A percentile compares a stretch with the other conserved stretches of the same genome.
Evolutionary conservation across 2,888 invertebrate species (phyloP).

Genomic region (Steinernema hermaphroditum): DNA sequence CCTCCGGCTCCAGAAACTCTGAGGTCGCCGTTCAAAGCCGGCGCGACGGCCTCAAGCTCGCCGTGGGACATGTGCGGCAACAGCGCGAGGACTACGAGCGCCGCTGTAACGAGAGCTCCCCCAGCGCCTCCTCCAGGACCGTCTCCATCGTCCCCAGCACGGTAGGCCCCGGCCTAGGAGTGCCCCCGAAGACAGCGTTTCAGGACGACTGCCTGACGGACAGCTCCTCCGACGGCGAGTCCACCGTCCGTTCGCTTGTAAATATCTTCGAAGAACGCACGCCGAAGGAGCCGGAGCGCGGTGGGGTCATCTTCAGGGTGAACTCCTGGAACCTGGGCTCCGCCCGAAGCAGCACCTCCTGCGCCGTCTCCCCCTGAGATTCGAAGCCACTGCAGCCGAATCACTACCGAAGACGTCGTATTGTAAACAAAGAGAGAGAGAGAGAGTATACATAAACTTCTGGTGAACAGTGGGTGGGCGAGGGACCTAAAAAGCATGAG

Average conservation of each 20-base stretch:
- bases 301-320: not conserved
- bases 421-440: too few species aligned
- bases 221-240: slow-evolving; percentile 22
- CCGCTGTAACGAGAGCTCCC: slow-evolving; percentile 15
- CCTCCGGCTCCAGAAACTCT: not conserved
- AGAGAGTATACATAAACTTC: too few species aligned
- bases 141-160: not conserved
- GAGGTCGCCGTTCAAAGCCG: not conserved
- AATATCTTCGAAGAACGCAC: slow-evolving; percentile 23
- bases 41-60: not conserved
- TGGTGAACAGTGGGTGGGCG: too few species aligned
- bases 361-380: not conserved
- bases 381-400: too few species aligned
- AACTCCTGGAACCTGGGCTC: slow-evolving; percentile 11
- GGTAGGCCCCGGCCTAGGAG: not conserved
- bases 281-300: not conserved
- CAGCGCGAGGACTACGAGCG: slow-evolving; percentile 35
- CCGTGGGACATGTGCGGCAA: slow-evolving; percentile 29
- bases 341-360: not conserved
- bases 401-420: too few species aligned
- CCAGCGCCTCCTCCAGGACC: slow-evolving; percentile 1
- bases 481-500: too few species aligned
- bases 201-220: slow-evolving; percentile 25
- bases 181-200: not conserved
- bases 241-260: slow-evolving; percentile 17